phyloP scores from a whole-genome alignment of 2,797 vertebrate genomes.

The Parauchenoglanis ngamensis region DNA sequence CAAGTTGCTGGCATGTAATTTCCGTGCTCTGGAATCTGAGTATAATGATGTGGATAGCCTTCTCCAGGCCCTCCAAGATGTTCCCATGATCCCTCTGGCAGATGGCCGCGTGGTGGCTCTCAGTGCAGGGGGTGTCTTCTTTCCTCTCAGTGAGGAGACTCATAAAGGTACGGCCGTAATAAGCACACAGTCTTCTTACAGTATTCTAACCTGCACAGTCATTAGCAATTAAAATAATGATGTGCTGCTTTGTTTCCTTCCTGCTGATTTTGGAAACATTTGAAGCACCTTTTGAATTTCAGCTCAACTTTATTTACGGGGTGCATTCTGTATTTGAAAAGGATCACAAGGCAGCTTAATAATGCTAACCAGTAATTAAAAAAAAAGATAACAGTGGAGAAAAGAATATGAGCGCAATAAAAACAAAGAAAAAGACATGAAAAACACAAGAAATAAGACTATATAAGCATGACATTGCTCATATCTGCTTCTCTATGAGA shows the following conservation, averaged over 20 bases:
- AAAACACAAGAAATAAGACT: neutral
- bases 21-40: slow-evolving; percentile 77
- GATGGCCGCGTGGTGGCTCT: slow-evolving; percentile 75
- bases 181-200: neutral
- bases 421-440: neutral
- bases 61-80: slow-evolving; percentile 69
- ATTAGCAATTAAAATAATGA: neutral
- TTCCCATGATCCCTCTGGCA: slow-evolving; percentile 79
- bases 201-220: neutral
- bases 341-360: neutral
- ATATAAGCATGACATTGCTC: neutral
- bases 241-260: neutral
- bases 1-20: slow-evolving; percentile 78
- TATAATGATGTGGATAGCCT: slow-evolving; percentile 71
- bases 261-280: neutral
- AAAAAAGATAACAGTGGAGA: neutral
- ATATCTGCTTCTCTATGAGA: neutral
- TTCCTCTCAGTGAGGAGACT: slow-evolving; percentile 70
- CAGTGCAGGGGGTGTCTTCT: slow-evolving; percentile 71
- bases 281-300: neutral
- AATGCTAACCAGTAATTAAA: neutral
- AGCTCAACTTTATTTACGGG: neutral
- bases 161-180: slow-evolving; percentile 57
- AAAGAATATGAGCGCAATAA: neutral
- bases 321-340: neutral